Evolutionary conservation across 64 coral and sea anemone genomes (phyloP).

Genomic region (Montipora sp.): DNA sequence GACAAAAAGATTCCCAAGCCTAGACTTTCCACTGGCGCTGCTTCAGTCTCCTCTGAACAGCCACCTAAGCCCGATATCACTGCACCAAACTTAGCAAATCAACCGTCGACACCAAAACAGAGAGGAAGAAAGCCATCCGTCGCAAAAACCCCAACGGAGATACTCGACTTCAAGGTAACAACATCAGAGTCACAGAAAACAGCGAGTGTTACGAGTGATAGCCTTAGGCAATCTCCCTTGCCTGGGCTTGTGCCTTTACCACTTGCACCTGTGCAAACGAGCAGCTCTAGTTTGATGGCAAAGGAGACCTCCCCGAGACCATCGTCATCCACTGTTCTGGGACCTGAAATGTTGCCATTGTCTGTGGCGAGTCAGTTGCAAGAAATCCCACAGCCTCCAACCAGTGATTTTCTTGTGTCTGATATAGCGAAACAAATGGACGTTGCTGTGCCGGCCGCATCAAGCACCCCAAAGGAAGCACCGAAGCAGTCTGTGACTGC

Average conservation of each 20-base stretch:
- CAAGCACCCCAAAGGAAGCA: constrained; percentile 1
- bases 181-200: constrained; percentile 48
- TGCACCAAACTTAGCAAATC: neutral
- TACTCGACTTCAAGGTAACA: constrained; percentile 1
- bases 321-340: neutral
- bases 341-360: constrained; percentile 20
- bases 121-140: constrained; percentile 77
- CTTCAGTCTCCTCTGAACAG: constrained; percentile 4
- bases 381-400: neutral
- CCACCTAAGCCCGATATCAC: neutral
- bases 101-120: constrained; percentile 72
- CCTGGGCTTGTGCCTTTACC: constrained; percentile 30
- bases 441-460: neutral
- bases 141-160: constrained; percentile 62
- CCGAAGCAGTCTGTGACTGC: constrained; percentile 10
- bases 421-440: constrained; percentile 46
- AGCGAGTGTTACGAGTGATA: constrained; percentile 18
- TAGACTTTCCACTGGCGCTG: constrained; percentile 21
- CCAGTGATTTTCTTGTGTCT: neutral
- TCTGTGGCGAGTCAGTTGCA: constrained; percentile 21
- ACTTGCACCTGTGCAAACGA: constrained; percentile 21
- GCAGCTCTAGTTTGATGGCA: constrained; percentile 11
- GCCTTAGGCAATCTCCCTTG: constrained; percentile 4
- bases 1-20: constrained; percentile 31
- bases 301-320: constrained; percentile 15